Base-by-base conservation (phyloP, 1,140 invertebrate species). In the Brachystomella parvula region DNA sequence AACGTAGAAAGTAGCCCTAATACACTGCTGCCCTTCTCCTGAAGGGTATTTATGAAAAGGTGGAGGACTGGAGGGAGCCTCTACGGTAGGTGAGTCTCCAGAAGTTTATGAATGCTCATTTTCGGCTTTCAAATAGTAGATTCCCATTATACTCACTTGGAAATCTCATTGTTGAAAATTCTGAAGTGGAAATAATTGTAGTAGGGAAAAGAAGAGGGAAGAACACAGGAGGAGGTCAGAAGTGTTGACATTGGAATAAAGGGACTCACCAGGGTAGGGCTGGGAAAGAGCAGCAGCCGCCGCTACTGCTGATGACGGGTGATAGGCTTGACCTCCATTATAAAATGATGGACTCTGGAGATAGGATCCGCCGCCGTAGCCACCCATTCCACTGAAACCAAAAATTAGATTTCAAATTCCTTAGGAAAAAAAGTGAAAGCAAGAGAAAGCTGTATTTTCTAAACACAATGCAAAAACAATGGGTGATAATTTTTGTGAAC, bases 161-260 rank as follows among this genome's bases (percentile, higher is more conserved):
- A 24, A 26, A 26, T 15, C 49, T 53, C 49, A 53, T 53, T 53
- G 49, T 53, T 53, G 9, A 19, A 6, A 26, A 53, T 53, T 63
- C 21, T 63, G 44, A 57, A 64, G 56, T 32, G 32, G 6, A 61
- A 39, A 29, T 44, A 44, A 61, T 28, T 39, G 33, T 44, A 39
- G 33, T 33, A 60, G 28, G 57, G 57, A 30, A 59, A 59, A 33
- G 44, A 35, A 30, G 30, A 31, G 32, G 56, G 28, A 57, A 57
- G 44, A 33, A 19, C 33, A 49, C 35, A n/a, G 65, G 67, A 61
- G 67, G 67, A 56, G 63, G 67, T 65, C 32, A 62, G 56, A 24
- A 63, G 65, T 72, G 67, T 67, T 72, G 67, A 69, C 67, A 72
- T 64, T 62, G 57, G 60, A 26, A 71, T 65, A 71, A 71, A 71